These are phyloP conservation scores for Andricus grossulariae DNA, from an alignment of 1,140 invertebrate genomes.

Conservation along the genomic window DNA sequence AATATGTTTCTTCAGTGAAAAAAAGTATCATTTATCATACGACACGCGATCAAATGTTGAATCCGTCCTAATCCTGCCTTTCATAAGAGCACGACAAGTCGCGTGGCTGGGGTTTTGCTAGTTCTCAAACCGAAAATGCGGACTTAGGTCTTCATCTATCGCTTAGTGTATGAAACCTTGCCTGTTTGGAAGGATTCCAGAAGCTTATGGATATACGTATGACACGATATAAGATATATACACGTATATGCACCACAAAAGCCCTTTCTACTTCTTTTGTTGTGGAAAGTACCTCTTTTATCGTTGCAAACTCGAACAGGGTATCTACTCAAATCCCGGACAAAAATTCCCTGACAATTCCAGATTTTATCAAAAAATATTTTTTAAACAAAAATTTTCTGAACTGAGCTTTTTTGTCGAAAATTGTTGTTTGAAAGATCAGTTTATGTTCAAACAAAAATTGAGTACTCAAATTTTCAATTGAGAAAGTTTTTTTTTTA, in stretches of 20 bases:
- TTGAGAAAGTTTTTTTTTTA: too few relatives aligned
- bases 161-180: slow-evolving; percentile 10
- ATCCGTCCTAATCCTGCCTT: slow-evolving; percentile 27
- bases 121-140: slow-evolving; percentile 8
- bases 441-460: too few relatives aligned
- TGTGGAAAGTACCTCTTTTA: slow-evolving; percentile 10
- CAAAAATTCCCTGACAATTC: too few relatives aligned
- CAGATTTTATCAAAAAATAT: too few relatives aligned
- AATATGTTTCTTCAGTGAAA: not conserved
- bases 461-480: too few relatives aligned
- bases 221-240: not conserved
- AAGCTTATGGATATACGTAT: slow-evolving; percentile 5
- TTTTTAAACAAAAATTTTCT: too few relatives aligned
- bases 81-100: slow-evolving; percentile 28
- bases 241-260: slow-evolving; percentile 4
- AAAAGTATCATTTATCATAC: slow-evolving; percentile 15
- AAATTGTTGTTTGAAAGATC: too few relatives aligned
- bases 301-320: slow-evolving; percentile 4
- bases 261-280: slow-evolving; percentile 20
- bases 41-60: slow-evolving; percentile 26
- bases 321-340: too few relatives aligned
- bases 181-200: slow-evolving; percentile 5
- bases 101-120: slow-evolving; percentile 21
- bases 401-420: too few relatives aligned
- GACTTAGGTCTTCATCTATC: slow-evolving; percentile 20